Evolutionary conservation across 2,113 vertebrate species (phyloP), one percentile per base, ranked within the genome.

Genomic region (Sitta europaea): DNA sequence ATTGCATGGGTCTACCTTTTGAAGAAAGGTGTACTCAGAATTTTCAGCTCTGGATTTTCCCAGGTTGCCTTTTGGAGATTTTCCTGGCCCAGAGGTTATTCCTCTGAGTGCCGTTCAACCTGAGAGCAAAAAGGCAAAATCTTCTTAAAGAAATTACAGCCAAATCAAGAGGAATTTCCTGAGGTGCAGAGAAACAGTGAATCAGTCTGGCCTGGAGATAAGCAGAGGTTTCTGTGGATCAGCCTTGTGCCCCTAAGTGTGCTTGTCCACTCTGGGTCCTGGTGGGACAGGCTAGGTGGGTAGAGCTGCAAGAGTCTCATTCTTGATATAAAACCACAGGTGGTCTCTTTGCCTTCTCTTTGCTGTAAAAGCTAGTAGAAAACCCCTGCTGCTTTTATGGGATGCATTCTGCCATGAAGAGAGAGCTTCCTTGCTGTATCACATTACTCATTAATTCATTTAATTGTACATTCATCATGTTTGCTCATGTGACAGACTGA

Each of bases 21-120:
- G 70, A 86, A 73, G 58, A 82, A 72, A 53, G 23, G 12, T 24
- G 11, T 22, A 12, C 0, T 0, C 21, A 73, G 58, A 10, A 47
- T 90, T 83, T 65, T 90, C 54, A 66, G 54, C 38, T 90, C 79
- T 79, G 90, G 58, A 62, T 79, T 93, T 96, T 68, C 82, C 78
- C 58, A 66, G 10, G 24, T 62, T 95, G 28, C 35, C 24, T 80
- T 85, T 40, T 48, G 33, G 42, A 61, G 63, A 42, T 83, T 92
- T 96, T 54, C 18, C 54, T 51, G 38, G 18, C 50, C 50, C 45
- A 54, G 70, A 50, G 21, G 21, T 68, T 53, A 23, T 87, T 91
- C 17, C 14, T 53, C 58, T 73, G 63, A 35, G 21, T 51, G 43
- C 50, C 83, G 27, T 63, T 79, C 47, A 70, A 88, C 50, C 67